A percentile compares a stretch with the other conserved stretches of the same genome.
phyloP scores from a whole-genome alignment of 2,113 vertebrate genomes.

The Hemiscyllium ocellatum region DNA sequence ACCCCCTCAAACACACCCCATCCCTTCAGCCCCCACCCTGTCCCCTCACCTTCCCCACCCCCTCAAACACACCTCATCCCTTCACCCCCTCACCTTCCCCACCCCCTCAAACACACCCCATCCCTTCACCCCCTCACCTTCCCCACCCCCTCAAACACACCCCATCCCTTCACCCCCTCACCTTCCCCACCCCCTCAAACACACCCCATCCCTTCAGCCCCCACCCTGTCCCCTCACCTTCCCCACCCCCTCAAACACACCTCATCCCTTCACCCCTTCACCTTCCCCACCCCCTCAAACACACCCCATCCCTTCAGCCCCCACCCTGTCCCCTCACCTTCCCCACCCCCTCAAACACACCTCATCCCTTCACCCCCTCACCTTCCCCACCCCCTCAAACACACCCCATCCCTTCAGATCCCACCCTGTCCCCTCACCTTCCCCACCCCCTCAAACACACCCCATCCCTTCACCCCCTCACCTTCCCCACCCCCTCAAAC shows the following conservation, averaged over 20 bases:
- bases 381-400: background rate
- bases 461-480: background rate
- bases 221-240: no score
- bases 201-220: no score
- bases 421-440: background rate
- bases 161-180: background rate
- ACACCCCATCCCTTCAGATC: background rate
- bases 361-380: fast-evolving
- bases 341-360: fast-evolving
- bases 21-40: no score
- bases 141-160: background rate
- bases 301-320: background rate
- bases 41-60: background rate
- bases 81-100: no score
- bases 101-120: no score
- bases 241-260: background rate
- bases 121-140: background rate
- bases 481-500: no score
- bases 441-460: background rate
- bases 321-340: fast-evolving
- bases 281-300: no score
- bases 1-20: no score
- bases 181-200: background rate
- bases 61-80: no score
- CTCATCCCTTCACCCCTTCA: fast-evolving